phyloP scores from a whole-genome alignment of 2,113 vertebrate genomes.

The Hippocampus barbouri region DNA sequence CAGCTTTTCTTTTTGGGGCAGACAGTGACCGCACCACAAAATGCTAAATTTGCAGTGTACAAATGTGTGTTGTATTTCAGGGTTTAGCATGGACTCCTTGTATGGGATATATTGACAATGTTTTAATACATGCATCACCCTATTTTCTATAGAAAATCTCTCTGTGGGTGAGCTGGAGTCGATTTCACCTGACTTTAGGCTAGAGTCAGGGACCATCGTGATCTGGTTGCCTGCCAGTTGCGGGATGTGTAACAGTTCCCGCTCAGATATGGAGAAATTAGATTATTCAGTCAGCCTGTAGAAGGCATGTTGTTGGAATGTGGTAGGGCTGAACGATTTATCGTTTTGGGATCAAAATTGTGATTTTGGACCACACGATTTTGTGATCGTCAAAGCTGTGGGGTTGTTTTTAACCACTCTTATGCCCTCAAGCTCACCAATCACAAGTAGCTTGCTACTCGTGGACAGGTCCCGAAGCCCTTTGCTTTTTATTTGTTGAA shows the following conservation, averaged over 20 bases:
- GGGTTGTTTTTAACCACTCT: too few species aligned
- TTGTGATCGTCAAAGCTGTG: too few species aligned
- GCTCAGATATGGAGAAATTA: background rate
- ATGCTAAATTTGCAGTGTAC: constrained; percentile 29
- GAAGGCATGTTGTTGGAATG: background rate
- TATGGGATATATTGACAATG: background rate
- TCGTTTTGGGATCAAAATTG: too few species aligned
- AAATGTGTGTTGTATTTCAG: constrained; percentile 15
- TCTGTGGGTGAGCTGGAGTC: background rate
- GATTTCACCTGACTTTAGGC: background rate
- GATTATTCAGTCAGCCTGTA: background rate
- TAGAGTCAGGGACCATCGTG: background rate
- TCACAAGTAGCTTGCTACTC: background rate
- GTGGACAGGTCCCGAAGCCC: too few species aligned
- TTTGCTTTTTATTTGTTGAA: too few species aligned
- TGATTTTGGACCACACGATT: too few species aligned
- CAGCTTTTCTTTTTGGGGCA: constrained; percentile 16
- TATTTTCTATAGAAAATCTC: background rate
- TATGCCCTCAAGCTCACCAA: background rate
- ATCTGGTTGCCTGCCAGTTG: background rate
- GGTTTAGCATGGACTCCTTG: constrained; percentile 16
- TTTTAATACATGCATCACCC: background rate
- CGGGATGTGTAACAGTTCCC: background rate
- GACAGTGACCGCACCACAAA: constrained; percentile 27
- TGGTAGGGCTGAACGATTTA: background rate